Evolutionary conservation across 2,797 vertebrate species (phyloP).

Genomic region (Uromys caudimaculatus): DNA sequence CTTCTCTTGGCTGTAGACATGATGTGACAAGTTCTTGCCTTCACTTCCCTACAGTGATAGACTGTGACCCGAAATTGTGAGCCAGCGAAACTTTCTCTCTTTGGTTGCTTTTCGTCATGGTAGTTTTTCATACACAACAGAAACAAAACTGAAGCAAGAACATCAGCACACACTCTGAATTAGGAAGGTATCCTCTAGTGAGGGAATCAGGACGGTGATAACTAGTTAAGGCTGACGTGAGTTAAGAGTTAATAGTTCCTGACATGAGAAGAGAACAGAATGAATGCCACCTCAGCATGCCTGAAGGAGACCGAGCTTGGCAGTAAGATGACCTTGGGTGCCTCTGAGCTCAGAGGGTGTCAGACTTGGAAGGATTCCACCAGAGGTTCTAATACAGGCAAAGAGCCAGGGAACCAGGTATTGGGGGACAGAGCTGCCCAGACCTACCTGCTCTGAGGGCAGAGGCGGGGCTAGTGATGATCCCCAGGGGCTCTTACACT

Average conservation of each 20-base stretch:
- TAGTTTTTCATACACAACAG: neutral
- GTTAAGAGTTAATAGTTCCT: neutral
- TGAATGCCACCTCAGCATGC: neutral
- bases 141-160: neutral
- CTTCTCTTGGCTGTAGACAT: neutral
- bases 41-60: neutral
- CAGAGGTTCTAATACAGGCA: neutral
- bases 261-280: neutral
- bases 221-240: neutral
- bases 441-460: neutral
- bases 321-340: neutral
- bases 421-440: neutral
- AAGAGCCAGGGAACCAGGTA: neutral
- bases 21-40: neutral
- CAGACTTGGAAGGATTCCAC: neutral
- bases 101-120: neutral
- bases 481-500: neutral
- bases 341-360: neutral
- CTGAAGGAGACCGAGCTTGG: fast-evolving
- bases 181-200: neutral
- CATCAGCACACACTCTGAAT: neutral
- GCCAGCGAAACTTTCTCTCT: neutral
- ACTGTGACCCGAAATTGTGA: neutral
- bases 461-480: neutral
- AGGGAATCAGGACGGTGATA: neutral